Evolutionary conservation across 2,113 vertebrate genomes (phyloP).

Genomic region (Trogon surrucura): DNA sequence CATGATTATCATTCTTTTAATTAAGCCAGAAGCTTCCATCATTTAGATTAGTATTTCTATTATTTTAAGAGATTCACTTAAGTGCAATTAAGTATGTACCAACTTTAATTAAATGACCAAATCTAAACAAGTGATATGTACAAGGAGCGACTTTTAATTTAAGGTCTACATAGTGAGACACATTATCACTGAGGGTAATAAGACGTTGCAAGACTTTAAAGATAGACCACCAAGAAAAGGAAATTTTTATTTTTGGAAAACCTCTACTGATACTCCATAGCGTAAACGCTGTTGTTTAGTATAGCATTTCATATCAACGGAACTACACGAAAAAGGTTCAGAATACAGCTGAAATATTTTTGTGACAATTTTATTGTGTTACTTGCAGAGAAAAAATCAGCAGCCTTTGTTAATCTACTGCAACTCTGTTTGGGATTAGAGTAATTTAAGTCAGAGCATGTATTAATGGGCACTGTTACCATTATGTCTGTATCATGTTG

Average conservation of each 20-base stretch:
- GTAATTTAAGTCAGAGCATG: neutral
- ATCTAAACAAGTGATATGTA: neutral
- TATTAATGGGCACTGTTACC: neutral
- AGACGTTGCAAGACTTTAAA: neutral
- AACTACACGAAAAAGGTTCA: neutral
- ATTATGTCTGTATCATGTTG: neutral
- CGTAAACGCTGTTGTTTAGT: neutral
- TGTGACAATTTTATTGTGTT: neutral
- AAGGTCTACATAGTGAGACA: neutral
- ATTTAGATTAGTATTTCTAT: neutral
- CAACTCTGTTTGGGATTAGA: neutral
- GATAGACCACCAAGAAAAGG: rapidly evolving
- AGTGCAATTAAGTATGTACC: neutral
- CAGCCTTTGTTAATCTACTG: neutral
- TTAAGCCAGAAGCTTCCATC: neutral
- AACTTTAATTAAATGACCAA: neutral
- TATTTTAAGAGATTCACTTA: neutral
- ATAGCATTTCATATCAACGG: neutral
- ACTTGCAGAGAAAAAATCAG: neutral
- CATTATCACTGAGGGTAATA: neutral
- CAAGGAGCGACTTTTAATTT: neutral
- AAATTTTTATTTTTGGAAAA: neutral
- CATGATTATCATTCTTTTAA: neutral
- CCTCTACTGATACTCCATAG: neutral
- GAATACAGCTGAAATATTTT: neutral